Conservation (phyloP, 30 jellyfish, hydroid and myxozoan species). For the Aurelia coerulea region DNA sequence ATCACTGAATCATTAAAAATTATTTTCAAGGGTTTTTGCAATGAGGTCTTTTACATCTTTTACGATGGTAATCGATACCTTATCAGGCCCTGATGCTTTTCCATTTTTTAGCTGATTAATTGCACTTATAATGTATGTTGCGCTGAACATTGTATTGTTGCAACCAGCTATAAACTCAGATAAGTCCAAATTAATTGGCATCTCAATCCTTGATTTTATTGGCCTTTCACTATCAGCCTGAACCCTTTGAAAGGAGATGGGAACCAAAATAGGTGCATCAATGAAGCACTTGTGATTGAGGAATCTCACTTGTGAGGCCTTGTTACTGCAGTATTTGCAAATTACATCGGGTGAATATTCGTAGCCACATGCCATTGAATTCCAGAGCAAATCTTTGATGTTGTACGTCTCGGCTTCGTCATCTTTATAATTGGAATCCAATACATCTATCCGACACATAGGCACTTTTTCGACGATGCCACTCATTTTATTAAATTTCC, state of each 20-base stretch:
- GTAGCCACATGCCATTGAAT: conserved; percentile 11
- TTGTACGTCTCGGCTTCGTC: background rate
- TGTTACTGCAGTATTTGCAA: background rate
- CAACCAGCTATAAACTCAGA: background rate
- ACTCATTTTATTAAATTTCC: too few relatives aligned
- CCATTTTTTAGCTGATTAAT: too few relatives aligned
- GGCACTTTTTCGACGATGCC: too few relatives aligned
- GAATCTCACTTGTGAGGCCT: background rate
- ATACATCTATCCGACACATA: too few relatives aligned
- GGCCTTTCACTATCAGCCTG: background rate
- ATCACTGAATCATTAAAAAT: too few relatives aligned
- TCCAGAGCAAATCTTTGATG: conserved; percentile 1
- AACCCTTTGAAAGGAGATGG: background rate
- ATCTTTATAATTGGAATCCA: background rate
- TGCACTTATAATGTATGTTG: too few relatives aligned
- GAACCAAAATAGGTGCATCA: background rate
- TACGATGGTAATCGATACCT: too few relatives aligned
- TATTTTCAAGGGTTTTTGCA: too few relatives aligned
- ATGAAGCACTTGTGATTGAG: background rate
- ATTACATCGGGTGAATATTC: conserved; percentile 4
- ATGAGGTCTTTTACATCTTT: too few relatives aligned
- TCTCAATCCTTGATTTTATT: background rate
- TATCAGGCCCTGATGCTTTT: too few relatives aligned
- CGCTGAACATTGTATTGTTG: background rate
- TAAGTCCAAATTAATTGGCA: background rate